These are phyloP conservation scores for Leptodactylus fuscus DNA, from an alignment of 2,113 vertebrate species.

Conservation along the genomic window DNA sequence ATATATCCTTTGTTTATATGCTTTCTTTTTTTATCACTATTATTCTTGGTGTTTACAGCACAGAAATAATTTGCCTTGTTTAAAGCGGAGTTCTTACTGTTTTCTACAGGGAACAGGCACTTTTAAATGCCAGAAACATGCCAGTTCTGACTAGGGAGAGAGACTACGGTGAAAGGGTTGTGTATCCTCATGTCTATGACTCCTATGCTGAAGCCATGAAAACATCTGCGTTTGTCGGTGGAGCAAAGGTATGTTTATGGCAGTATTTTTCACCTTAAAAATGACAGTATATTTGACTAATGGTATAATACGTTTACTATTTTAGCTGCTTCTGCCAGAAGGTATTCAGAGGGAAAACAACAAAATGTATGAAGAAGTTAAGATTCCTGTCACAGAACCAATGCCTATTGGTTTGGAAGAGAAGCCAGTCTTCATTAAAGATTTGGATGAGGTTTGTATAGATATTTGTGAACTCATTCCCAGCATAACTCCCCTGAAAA, in stretches of 20 bases:
- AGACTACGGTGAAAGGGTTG: constrained; percentile 81
- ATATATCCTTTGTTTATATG: too few relatives aligned
- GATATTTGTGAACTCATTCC: not conserved
- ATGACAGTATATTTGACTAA: not conserved
- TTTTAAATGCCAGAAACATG: constrained; percentile 81
- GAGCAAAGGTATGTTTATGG: constrained; percentile 85
- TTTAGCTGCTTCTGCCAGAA: constrained; percentile 91
- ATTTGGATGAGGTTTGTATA: constrained; percentile 87
- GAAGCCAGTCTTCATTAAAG: constrained; percentile 89
- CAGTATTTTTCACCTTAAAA: too few relatives aligned
- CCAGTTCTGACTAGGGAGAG: constrained; percentile 82
- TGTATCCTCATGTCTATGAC: constrained; percentile 93
- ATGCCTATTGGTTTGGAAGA: constrained; percentile 91
- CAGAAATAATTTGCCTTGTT: not conserved
- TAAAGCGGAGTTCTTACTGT: too few relatives aligned
- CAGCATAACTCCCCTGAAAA: not conserved
- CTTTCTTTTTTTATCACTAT: too few relatives aligned
- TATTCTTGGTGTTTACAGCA: too few relatives aligned
- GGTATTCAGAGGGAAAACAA: constrained; percentile 88
- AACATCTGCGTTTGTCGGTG: constrained; percentile 92
- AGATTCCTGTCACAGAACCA: constrained; percentile 89
- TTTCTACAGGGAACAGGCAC: constrained; percentile 84
- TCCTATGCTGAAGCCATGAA: constrained; percentile 87
- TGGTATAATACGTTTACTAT: constrained; percentile 22
- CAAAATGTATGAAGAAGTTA: constrained; percentile 95